Evolutionary conservation across 2,797 vertebrate genomes (phyloP).

Genomic region (Cirrhinus mrigala): DNA sequence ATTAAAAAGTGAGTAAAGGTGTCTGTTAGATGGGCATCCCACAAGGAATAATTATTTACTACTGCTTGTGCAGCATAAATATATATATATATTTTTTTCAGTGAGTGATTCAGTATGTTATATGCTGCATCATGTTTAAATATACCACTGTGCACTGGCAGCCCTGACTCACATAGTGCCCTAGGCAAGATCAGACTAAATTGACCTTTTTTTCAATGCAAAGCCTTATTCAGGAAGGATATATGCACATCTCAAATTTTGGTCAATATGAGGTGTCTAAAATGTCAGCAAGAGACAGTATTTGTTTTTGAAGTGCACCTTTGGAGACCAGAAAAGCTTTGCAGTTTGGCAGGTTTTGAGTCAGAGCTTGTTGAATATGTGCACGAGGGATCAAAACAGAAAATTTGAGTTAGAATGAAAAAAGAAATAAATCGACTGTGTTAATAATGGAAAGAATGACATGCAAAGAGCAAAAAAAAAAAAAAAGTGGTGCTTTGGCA

Average conservation of each 20-base stretch:
- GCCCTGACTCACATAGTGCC: background rate
- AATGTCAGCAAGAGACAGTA: background rate
- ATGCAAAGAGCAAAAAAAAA: background rate
- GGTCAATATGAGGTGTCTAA: background rate
- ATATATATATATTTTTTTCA: background rate
- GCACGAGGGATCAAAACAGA: background rate
- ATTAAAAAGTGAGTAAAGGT: background rate
- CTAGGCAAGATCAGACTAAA: slow-evolving; percentile 7
- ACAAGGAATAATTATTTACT: background rate
- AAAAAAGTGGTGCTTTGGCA: slow-evolving; percentile 18
- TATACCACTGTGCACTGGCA: background rate
- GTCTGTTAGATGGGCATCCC: background rate
- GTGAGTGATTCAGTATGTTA: background rate
- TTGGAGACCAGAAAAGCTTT: background rate
- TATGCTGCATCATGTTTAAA: background rate
- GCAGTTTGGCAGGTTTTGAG: background rate
- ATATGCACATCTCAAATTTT: background rate
- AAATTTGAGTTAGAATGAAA: slow-evolving; percentile 1
- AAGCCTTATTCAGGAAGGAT: background rate
- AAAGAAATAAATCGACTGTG: background rate
- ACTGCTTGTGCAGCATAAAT: background rate
- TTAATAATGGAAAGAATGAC: slow-evolving; percentile 7
- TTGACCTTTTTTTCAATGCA: background rate
- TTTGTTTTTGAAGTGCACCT: background rate
- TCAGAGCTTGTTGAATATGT: background rate